phyloP scores from a whole-genome alignment of 2,888 invertebrate genomes.

The Temnothorax unifasciatus region DNA sequence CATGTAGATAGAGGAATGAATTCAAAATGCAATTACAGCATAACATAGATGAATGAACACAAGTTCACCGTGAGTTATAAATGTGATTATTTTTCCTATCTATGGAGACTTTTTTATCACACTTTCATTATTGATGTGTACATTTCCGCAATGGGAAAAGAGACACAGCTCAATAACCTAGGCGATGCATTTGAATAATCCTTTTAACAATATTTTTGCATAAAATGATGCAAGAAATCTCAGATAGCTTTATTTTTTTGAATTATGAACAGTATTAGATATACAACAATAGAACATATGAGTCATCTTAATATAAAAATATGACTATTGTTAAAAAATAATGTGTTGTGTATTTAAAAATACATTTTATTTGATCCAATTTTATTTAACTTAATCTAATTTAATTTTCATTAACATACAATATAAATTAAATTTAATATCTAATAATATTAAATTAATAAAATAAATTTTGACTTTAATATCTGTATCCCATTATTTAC shows the following conservation, averaged over 20 bases:
- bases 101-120: background rate
- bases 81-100: background rate
- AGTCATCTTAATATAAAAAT: background rate
- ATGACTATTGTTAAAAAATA: background rate
- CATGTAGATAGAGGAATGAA: background rate
- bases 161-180: no score
- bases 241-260: background rate
- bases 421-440: background rate
- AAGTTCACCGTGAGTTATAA: background rate
- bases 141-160: background rate
- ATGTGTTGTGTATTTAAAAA: background rate
- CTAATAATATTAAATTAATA: background rate
- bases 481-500: background rate
- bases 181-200: background rate
- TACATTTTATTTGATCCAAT: background rate
- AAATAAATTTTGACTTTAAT: background rate
- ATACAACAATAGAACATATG: background rate
- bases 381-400: background rate
- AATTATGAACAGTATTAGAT: background rate
- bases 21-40: background rate
- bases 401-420: background rate
- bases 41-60: background rate
- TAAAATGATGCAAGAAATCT: background rate
- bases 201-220: background rate
- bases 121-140: background rate